phyloP scores from a whole-genome alignment of 2,797 vertebrate species.

The Prionace glauca region DNA sequence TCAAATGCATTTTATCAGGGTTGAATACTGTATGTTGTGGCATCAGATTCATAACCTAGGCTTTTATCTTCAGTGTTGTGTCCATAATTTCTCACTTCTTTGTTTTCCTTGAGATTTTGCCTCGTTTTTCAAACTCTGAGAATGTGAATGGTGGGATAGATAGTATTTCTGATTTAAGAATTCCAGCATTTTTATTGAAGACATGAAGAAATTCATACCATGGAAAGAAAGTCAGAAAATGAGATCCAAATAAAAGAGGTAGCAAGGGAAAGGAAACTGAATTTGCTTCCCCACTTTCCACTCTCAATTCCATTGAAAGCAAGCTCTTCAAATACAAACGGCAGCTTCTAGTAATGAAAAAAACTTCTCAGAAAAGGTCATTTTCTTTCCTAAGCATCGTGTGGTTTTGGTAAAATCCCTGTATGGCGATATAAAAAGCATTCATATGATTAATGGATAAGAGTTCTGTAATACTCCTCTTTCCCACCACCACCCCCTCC shows the following conservation, averaged over 20 bases:
- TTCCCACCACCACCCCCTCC: constrained; percentile 35
- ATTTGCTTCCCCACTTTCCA: neutral
- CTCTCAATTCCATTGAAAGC: neutral
- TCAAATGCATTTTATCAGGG: neutral
- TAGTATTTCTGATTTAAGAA: neutral
- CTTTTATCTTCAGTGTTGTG: neutral
- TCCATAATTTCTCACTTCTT: neutral
- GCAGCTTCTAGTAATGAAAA: neutral
- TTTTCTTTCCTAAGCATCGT: constrained; percentile 8
- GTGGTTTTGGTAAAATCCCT: constrained; percentile 25
- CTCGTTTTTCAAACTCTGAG: neutral
- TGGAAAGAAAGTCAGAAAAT: neutral
- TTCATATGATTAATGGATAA: constrained; percentile 26
- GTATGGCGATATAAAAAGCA: constrained; percentile 4
- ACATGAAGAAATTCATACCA: neutral
- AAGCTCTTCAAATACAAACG: neutral
- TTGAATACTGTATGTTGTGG: neutral
- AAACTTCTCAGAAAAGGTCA: neutral
- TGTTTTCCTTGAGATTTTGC: neutral
- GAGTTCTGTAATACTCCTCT: neutral
- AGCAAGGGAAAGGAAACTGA: neutral
- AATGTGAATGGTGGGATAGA: neutral
- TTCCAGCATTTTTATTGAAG: neutral
- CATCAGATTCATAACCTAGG: neutral
- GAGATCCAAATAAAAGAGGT: neutral